Evolutionary conservation across 2,113 vertebrate species (phyloP).

Genomic region (Phyllopteryx taeniolatus): DNA sequence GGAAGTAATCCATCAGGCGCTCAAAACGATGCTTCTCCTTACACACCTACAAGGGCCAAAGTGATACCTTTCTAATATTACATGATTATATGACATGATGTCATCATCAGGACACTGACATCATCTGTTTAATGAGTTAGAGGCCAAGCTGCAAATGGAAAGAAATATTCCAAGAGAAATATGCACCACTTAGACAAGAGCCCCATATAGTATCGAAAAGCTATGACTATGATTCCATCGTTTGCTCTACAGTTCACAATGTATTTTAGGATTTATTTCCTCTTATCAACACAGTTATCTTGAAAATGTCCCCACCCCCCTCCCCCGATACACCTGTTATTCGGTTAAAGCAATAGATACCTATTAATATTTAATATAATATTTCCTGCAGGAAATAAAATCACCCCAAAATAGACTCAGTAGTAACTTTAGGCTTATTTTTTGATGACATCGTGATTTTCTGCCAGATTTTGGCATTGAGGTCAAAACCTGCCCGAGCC

Average conservation of each 20-base stretch:
- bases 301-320: background rate
- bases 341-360: background rate
- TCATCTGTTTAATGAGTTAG: background rate
- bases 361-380: too few relatives aligned
- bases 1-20: constrained; percentile 96
- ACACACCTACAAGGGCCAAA: constrained; percentile 80
- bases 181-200: too few relatives aligned
- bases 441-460: too few relatives aligned
- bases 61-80: too few relatives aligned
- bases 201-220: background rate
- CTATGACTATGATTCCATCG: background rate
- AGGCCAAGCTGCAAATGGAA: background rate
- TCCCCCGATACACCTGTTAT: background rate
- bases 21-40: constrained; percentile 95
- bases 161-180: background rate
- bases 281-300: background rate
- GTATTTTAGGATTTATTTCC: background rate
- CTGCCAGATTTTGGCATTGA: too few relatives aligned
- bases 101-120: background rate
- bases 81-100: background rate
- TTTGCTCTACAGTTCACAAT: background rate
- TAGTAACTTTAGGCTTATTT: too few relatives aligned
- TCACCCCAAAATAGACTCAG: too few relatives aligned
- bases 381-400: too few relatives aligned
- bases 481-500: too few relatives aligned